phyloP scores from a whole-genome alignment of 2,113 vertebrate genomes.

The Chrysochloris asiatica region DNA sequence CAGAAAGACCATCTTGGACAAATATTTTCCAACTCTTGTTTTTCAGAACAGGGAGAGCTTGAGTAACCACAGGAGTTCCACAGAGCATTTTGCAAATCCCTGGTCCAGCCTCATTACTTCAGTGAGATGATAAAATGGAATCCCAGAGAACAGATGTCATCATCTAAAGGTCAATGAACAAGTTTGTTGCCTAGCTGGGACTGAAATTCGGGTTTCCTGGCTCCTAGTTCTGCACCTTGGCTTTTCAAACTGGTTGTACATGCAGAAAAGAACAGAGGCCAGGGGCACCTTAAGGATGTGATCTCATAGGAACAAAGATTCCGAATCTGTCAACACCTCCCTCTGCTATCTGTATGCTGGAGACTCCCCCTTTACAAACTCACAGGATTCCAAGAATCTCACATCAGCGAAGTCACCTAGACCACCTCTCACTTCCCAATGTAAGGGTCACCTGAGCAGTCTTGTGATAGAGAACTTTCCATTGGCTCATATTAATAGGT shows the following conservation, averaged over 20 bases:
- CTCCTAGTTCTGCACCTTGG: not conserved
- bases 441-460: not conserved
- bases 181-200: not conserved
- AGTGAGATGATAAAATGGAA: constrained; percentile 12
- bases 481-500: not conserved
- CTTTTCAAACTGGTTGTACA: not conserved
- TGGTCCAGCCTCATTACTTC: not conserved
- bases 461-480: not conserved
- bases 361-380: not conserved
- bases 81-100: not conserved
- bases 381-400: not conserved
- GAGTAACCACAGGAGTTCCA: not conserved
- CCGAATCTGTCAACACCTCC: not conserved
- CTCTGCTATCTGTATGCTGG: not conserved
- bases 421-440: no score
- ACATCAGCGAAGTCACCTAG: not conserved
- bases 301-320: not conserved
- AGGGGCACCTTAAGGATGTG: not conserved
- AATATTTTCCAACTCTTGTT: not conserved
- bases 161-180: not conserved
- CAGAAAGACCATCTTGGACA: not conserved
- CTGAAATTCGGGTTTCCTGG: not conserved
- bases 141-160: not conserved
- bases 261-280: not conserved
- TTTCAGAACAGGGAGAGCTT: not conserved